phyloP scores from a whole-genome alignment of 2,888 invertebrate species.

The Cataglyphis livida region DNA sequence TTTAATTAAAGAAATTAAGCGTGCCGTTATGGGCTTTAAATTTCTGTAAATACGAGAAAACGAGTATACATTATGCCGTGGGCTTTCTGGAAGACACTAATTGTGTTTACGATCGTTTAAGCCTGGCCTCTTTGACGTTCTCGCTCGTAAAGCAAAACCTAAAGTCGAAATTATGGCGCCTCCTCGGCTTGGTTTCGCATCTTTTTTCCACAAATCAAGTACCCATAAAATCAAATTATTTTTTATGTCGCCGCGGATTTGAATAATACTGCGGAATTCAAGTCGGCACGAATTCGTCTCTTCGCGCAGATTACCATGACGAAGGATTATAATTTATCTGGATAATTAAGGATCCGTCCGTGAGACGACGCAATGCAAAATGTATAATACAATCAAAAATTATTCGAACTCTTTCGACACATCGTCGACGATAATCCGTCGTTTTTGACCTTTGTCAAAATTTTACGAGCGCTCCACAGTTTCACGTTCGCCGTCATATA shows the following conservation, averaged over 20 bases:
- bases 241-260: slow-evolving; percentile 34
- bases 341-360: slow-evolving; percentile 13
- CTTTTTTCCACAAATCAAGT: slow-evolving; percentile 43
- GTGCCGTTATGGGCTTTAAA: slow-evolving; percentile 79
- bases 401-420: neutral
- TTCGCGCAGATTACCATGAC: slow-evolving; percentile 1
- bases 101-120: slow-evolving; percentile 80
- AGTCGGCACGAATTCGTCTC: neutral
- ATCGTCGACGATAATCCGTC: neutral
- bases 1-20: slow-evolving; percentile 82
- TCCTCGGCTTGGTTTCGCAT: slow-evolving; percentile 32
- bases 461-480: slow-evolving; percentile 68
- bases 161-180: slow-evolving; percentile 37
- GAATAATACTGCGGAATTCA: neutral
- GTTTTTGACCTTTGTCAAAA: slow-evolving; percentile 65
- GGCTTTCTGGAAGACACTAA: slow-evolving; percentile 77
- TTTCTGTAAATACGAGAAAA: slow-evolving; percentile 78
- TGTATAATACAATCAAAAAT: neutral
- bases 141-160: slow-evolving; percentile 62
- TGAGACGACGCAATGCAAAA: neutral
- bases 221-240: slow-evolving; percentile 45
- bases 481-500: slow-evolving; percentile 65
- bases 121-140: slow-evolving; percentile 67
- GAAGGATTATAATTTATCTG: slow-evolving; percentile 34
- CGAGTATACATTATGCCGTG: slow-evolving; percentile 60